Evolutionary conservation across 1,140 invertebrate genomes (phyloP).

Genomic region (Pachypeltis micranthus): DNA sequence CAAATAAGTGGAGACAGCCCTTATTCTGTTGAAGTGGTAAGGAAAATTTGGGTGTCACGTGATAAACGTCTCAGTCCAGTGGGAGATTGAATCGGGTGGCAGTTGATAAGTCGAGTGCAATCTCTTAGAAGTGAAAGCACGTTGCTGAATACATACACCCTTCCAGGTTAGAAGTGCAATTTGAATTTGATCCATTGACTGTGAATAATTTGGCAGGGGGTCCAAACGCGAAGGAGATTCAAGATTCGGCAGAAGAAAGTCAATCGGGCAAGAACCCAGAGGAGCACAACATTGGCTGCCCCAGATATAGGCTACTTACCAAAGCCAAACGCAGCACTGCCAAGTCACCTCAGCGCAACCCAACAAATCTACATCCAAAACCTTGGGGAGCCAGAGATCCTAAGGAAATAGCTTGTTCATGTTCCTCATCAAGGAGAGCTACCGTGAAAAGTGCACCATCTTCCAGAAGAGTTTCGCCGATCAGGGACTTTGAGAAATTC

Average conservation of each 20-base stretch:
- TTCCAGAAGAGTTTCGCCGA: background rate
- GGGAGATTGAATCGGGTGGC: background rate
- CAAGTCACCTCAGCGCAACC: background rate
- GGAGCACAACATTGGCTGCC: constrained; percentile 5
- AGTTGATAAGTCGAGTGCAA: background rate
- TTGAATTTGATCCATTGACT: background rate
- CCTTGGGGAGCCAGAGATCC: constrained; percentile 15
- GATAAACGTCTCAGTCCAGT: no score
- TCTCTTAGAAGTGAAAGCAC: no score
- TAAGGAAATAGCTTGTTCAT: constrained; percentile 8
- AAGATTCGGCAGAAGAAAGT: background rate
- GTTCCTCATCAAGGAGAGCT: background rate
- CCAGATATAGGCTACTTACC: background rate
- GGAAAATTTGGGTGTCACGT: no score
- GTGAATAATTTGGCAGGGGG: background rate
- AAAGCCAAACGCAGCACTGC: background rate
- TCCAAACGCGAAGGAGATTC: background rate
- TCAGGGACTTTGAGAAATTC: no score
- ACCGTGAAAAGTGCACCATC: background rate
- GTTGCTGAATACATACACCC: no score
- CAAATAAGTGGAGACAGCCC: no score
- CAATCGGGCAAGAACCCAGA: background rate
- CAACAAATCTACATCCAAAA: constrained; percentile 2
- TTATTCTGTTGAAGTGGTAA: no score
- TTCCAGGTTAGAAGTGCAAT: no score